Evolutionary conservation across 2,797 vertebrate genomes (phyloP).

Genomic region (Lutjanus argentimaculatus): DNA sequence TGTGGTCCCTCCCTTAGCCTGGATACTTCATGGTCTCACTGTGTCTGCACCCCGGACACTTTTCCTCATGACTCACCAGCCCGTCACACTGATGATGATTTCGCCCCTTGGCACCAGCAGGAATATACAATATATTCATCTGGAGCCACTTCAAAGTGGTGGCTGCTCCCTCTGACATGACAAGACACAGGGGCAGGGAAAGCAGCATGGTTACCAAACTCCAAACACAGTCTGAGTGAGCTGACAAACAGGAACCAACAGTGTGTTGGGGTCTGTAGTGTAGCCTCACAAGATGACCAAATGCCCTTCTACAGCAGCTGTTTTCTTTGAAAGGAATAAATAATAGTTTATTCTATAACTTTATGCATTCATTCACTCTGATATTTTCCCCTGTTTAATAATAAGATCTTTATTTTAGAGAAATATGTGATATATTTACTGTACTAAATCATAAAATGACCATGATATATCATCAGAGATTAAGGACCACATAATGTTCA

Average conservation of each 20-base stretch:
- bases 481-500: no score
- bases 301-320: neutral
- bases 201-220: conserved; percentile 48
- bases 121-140: conserved; percentile 59
- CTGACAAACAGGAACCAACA: conserved; percentile 40
- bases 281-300: conserved; percentile 25
- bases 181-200: conserved; percentile 52
- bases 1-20: conserved; percentile 61
- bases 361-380: neutral
- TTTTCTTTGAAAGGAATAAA: conserved; percentile 23
- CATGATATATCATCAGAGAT: no score
- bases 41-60: conserved; percentile 66
- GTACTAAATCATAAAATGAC: no score
- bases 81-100: conserved; percentile 43
- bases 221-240: conserved; percentile 56
- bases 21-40: conserved; percentile 36
- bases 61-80: conserved; percentile 66
- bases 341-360: neutral
- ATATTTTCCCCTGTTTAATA: neutral
- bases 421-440: no score
- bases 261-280: neutral
- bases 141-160: conserved; percentile 71
- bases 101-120: conserved; percentile 60
- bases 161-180: conserved; percentile 56
- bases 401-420: neutral